Base-by-base conservation (phyloP, 1,140 invertebrate genomes). In the Anagrus nilaparvatae region DNA sequence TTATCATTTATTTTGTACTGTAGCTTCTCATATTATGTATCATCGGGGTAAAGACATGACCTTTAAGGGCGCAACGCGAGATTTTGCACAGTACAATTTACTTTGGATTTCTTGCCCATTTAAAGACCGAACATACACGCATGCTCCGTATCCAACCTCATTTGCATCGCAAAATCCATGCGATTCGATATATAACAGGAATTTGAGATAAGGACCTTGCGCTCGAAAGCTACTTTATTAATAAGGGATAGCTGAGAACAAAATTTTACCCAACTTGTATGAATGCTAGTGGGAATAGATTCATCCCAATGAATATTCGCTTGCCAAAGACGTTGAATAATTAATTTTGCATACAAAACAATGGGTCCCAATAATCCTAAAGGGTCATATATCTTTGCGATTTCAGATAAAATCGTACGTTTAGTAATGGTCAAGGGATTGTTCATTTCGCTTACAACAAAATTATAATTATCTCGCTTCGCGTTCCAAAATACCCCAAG, bases 101-200 rank as follows among this genome's bases (percentile, higher is more conserved):
- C n/a, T n/a, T 10, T 33, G 29, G 9, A 35, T 39, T 12, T 13
- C 30, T 17, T 31, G 13, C 14, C 5, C 30, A 19, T 37, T 13
- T 8, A n/a, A 23, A 4, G 44, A 24, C 12, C 45, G 10, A 10
- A 50, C 12, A 35, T 53, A 51, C 18, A 53, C 36, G 28, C 48
- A 52, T 2, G 51, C 43, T 4, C 50, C 51, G 25, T 55, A 51
- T 6, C 51, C 50, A 7, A 14, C 4, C 24, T 51, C 28, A 20
- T 43, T 49, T 5, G 48, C 45, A 24, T 56, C 52, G 13, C 48
- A 53, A 40, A 54, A 56, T 0, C 40, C 43, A 25, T 56, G 51
- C 28, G 44, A 42, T 34, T 42, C 34, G 4, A 39, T 29, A 4
- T 5, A 14, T 8, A 9, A 8, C 3, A 24, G 21, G 1, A 20